Evolutionary conservation across 2,888 invertebrate genomes (phyloP), one percentile per base, ranked within the genome.

Genomic region (Rhogogaster chlorosoma): DNA sequence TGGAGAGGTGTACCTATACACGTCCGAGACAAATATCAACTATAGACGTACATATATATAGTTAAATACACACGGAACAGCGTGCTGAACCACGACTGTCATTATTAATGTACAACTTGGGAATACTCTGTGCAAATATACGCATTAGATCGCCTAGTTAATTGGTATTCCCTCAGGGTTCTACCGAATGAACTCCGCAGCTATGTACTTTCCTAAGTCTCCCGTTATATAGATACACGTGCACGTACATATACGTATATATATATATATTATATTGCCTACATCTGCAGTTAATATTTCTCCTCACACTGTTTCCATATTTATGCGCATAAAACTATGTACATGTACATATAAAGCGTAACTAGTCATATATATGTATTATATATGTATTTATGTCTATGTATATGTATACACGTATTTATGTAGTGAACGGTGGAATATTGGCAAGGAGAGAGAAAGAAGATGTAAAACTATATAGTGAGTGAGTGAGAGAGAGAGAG

Each of bases 71-170:
- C 15, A 45, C 15, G 15, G 4, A 4, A 71, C 71, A 22, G 3
- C 38, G 7, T 26, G 15, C 45, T 15, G 75, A n/a, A 45, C 29
- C 45, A 32, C n/a, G 26, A 77, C 49, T 49, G 15, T 75, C 10
- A 77, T 49, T 29, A 77, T 77, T 77, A 77, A 77, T 38, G 26
- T 77, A 5, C 26, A 77, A 7, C 29, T 49, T 77, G 75, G 75
- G 29, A 77, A 77, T 77, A 32, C 70, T 9, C 36, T 18, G 18
- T 26, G 15, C 70, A 70, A 70, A 70, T 70, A 36, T 38, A 38
- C 3, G 67, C 71, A 42, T 73, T 73, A 42, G n/a, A 38, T 73
- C 71, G 71, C 42, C 71, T 38, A 42, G 71, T 73, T 73, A 73
- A 73, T 38, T 73, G 9, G 10, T 26, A 32, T 73, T 22, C 22